Percentiles rank a stretch among this genome's conserved stretches.
phyloP scores from a whole-genome alignment of 1,140 invertebrate genomes.

The Ruditapes philippinarum region DNA sequence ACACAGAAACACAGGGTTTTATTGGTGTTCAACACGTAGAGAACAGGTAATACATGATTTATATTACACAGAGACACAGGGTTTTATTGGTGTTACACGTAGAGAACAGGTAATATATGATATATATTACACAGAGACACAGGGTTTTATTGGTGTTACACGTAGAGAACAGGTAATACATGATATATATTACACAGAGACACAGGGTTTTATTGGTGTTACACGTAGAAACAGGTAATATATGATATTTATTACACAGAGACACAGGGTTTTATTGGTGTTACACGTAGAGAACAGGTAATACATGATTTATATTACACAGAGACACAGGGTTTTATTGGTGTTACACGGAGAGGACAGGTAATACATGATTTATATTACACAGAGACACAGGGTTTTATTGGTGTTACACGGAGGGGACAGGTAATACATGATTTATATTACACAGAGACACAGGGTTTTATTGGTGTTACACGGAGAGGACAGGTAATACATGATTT shows the following conservation, averaged over 20 bases:
- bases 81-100: conserved; percentile 85
- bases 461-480: conserved; percentile 85
- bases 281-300: conserved; percentile 86
- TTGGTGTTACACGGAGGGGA: conserved; percentile 85
- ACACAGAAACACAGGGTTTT: no score
- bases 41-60: no score
- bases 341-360: conserved; percentile 85
- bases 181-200: conserved; percentile 83
- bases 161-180: conserved; percentile 84
- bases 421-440: no score
- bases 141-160: conserved; percentile 86
- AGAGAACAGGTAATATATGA: conserved; percentile 84
- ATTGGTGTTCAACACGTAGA: no score
- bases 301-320: no score
- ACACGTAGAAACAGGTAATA: conserved; percentile 85
- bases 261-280: conserved; percentile 85
- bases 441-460: conserved; percentile 85
- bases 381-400: conserved; percentile 85
- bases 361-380: no score
- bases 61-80: conserved; percentile 85
- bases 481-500: conserved; percentile 87
- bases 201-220: conserved; percentile 86
- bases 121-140: conserved; percentile 84
- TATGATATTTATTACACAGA: no score
- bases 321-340: conserved; percentile 85